These are phyloP conservation scores for Oncorhynchus nerka DNA, from an alignment of 2,113 vertebrate species.

Conservation along the genomic window DNA sequence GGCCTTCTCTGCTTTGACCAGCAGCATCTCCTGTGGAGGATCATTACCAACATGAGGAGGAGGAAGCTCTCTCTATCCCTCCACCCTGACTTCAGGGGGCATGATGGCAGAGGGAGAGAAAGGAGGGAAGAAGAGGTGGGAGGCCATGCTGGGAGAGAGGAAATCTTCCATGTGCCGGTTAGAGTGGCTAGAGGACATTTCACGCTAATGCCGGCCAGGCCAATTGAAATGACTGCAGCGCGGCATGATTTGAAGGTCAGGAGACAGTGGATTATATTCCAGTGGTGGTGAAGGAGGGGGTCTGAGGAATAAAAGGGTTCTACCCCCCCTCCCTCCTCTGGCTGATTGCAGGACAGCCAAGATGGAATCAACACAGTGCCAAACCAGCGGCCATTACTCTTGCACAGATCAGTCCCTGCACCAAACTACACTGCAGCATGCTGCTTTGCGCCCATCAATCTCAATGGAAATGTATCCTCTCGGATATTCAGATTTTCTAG, in stretches of 20 bases:
- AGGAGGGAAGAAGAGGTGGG: conserved; percentile 58
- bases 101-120: conserved; percentile 56
- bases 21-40: conserved; percentile 66
- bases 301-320: conserved; percentile 70
- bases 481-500: conserved; percentile 21
- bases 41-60: conserved; percentile 62
- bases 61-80: conserved; percentile 60
- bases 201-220: conserved; percentile 75
- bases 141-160: conserved; percentile 74
- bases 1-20: conserved; percentile 59
- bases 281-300: conserved; percentile 62
- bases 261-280: conserved; percentile 81
- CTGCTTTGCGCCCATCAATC: conserved; percentile 38
- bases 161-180: conserved; percentile 72
- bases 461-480: conserved; percentile 47
- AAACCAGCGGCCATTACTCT: conserved; percentile 62
- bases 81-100: conserved; percentile 40
- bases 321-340: conserved; percentile 22
- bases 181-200: conserved; percentile 78
- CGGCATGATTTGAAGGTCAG: conserved; percentile 82
- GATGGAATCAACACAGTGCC: conserved; percentile 70
- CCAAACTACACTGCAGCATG: conserved; percentile 7
- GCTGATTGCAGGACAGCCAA: conserved; percentile 70
- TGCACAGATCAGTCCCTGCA: conserved; percentile 37
- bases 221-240: conserved; percentile 79